phyloP scores from a whole-genome alignment of 2,113 vertebrate species.

The Montifringilla adamsi region DNA sequence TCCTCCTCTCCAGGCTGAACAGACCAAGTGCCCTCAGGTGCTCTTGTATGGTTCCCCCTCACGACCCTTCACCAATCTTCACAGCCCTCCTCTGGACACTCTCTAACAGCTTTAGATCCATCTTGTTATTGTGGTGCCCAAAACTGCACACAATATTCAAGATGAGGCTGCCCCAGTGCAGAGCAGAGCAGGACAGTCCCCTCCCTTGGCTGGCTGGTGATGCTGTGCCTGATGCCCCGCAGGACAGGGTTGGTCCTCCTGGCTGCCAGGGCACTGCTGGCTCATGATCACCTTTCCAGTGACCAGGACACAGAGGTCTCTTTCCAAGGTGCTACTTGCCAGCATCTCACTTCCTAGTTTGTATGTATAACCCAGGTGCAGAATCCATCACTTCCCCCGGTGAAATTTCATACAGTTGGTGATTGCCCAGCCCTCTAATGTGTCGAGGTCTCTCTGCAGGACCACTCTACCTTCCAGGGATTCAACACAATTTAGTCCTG shows the following conservation, averaged over 20 bases:
- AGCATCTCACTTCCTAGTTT: neutral
- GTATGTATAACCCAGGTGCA: neutral
- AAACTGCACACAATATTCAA: neutral
- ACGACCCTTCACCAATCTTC: neutral
- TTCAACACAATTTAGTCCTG: neutral
- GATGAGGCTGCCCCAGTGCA: neutral
- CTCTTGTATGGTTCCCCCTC: neutral
- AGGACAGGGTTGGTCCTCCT: fast-evolving
- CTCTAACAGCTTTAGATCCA: neutral
- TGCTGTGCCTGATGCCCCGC: neutral
- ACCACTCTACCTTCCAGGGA: neutral
- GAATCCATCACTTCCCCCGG: neutral
- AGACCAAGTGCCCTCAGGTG: fast-evolving
- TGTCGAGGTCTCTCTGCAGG: neutral
- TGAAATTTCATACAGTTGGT: neutral
- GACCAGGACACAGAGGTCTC: neutral
- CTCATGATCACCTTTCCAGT: neutral
- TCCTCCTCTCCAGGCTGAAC: neutral
- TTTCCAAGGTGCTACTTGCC: neutral
- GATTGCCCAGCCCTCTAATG: neutral
- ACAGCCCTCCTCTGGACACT: neutral
- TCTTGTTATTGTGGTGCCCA: neutral
- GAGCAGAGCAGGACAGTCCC: neutral
- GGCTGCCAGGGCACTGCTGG: neutral
- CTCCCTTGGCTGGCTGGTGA: fast-evolving